phyloP scores from a whole-genome alignment of 2,113 vertebrate genomes.

The Crotalus tigris region DNA sequence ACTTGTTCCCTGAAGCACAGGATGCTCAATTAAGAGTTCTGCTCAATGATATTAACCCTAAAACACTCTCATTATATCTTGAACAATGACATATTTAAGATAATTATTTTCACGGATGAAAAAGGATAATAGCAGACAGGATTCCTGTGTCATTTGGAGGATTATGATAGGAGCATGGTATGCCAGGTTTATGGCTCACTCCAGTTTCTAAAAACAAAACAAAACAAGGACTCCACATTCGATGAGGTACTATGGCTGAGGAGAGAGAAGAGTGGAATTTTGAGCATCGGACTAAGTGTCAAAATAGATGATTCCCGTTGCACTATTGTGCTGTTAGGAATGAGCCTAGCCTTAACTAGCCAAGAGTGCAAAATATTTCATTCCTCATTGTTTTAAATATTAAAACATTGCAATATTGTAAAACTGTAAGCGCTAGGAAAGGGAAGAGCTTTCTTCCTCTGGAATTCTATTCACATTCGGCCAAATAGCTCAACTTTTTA shows the following conservation, averaged over 20 bases:
- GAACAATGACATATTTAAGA: not conserved
- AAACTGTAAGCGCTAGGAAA: not conserved
- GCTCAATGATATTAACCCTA: not conserved
- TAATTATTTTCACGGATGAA: not conserved
- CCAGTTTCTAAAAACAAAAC: not conserved
- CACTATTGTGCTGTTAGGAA: not conserved
- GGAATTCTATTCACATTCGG: not conserved
- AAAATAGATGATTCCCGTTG: not conserved
- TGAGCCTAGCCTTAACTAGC: not conserved
- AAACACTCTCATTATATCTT: not conserved
- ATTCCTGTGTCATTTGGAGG: not conserved
- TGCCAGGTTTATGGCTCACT: not conserved
- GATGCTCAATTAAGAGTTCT: not conserved
- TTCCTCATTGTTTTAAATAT: not conserved
- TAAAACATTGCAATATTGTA: not conserved
- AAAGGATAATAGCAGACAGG: not conserved
- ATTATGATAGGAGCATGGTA: not conserved
- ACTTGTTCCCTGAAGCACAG: not conserved
- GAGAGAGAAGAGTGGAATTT: not conserved
- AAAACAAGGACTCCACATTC: not conserved
- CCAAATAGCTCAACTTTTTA: too few relatives aligned
- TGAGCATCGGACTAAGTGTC: not conserved
- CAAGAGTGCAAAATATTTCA: not conserved
- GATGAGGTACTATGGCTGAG: not conserved
- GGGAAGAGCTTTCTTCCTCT: not conserved